Evolutionary conservation across 2,113 vertebrate genomes (phyloP), one percentile per base, ranked within the genome.

Genomic region (Oncorhynchus kisutch): DNA sequence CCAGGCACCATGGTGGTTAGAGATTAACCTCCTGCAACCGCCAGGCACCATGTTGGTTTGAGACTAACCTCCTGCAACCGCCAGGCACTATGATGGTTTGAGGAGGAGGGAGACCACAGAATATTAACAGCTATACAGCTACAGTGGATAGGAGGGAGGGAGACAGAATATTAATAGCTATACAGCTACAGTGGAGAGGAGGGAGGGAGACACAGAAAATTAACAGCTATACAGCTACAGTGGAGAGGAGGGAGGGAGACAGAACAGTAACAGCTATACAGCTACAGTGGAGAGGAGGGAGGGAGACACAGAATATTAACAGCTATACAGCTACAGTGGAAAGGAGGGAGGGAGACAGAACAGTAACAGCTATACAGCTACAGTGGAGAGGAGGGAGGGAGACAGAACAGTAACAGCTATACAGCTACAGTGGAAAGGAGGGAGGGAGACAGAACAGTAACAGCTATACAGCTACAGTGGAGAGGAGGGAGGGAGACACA

Each of bases 401-500:
- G 57, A 20, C 20, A 51, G 31, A 72, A 79, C 1, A 34, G 5
- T 6, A 34, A 34, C 31, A 54, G 69, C 22, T 71, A 34, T 67
- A 34, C 31, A 31, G 31, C 5, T 5, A 29, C 29, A 29, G 29
- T 29, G 29, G 4, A 4, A 4, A 4, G 29, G 24, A 75, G 34
- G 27, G 72, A 78, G 88, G 71, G 81, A 72, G 79, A 76, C 71
- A 79, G 86, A 90, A 90, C 89, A 86, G 60, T 84, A 89, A 91
- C 31, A 54, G 69, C 22, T 73, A 34, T 67, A 34, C 31, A 34
- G 31, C 31, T 34, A 34, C 31, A 72, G 69, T 8, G 70, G 34
- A 22, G 72, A 77, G 88, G 71, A 75, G 7, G 34, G 34, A 34
- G 34, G 34, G 34, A 8, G 34, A 25, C 24, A 39, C 34, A 39